Evolutionary conservation across 2,113 vertebrate species (phyloP).

Genomic region (Ceyx cyanopectus): DNA sequence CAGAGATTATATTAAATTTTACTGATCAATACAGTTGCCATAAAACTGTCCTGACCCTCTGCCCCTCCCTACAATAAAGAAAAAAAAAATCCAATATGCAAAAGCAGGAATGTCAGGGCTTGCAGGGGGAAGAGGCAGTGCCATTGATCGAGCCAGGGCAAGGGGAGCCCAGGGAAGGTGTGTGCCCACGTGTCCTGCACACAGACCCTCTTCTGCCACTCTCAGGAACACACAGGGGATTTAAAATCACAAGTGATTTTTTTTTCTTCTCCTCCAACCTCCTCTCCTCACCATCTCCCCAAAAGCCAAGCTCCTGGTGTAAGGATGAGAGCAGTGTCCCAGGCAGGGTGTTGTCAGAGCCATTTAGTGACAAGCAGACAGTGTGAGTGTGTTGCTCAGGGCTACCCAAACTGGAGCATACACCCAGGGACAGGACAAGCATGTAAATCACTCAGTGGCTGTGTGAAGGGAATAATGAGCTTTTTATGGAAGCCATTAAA

Average conservation of each 20-base stretch:
- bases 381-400: not conserved
- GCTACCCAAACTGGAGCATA: not conserved
- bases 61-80: conserved; percentile 66
- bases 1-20: conserved; percentile 75
- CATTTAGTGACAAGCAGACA: not conserved
- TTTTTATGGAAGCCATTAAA: conserved; percentile 60
- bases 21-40: conserved; percentile 70
- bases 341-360: not conserved
- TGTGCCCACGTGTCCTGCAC: not conserved
- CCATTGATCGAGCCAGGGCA: not conserved
- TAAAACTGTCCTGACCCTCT: conserved; percentile 71
- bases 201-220: accelerated
- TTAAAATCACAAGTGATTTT: not conserved
- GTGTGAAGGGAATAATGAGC: conserved; percentile 38
- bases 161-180: not conserved
- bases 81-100: conserved; percentile 72
- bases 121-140: not conserved
- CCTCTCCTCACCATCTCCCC: not conserved
- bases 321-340: not conserved
- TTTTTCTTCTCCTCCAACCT: not conserved
- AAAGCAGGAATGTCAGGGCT: not conserved
- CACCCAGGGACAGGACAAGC: not conserved
- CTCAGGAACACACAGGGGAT: not conserved
- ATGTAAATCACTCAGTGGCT: not conserved
- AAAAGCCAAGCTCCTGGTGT: not conserved